phyloP scores from a whole-genome alignment of 2,888 invertebrate species.

The Amphimallon solstitiale region DNA sequence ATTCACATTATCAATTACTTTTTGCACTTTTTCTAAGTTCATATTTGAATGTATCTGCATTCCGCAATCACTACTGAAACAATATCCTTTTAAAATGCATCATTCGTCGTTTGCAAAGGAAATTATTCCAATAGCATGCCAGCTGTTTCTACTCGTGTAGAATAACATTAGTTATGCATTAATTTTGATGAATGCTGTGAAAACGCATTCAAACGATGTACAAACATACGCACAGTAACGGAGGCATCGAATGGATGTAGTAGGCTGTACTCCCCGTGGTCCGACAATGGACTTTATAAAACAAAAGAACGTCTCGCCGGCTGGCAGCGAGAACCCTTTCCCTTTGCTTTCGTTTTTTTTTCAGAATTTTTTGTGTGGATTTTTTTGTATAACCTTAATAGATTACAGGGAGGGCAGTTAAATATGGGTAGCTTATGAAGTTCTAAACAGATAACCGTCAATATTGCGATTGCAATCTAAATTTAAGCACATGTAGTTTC shows the following conservation, averaged over 20 bases:
- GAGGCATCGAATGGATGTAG: conserved; percentile 19
- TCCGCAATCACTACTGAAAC: neutral
- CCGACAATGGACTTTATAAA: conserved; percentile 44
- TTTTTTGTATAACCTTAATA: conserved; percentile 17
- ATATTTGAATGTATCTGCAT: too few relatives aligned
- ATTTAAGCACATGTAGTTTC: too few relatives aligned
- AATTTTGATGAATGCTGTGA: conserved; percentile 51
- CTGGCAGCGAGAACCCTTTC: conserved; percentile 46
- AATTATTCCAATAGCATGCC: conserved; percentile 9
- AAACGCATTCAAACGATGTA: conserved; percentile 7
- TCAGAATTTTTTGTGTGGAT: conserved; percentile 42
- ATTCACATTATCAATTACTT: too few relatives aligned
- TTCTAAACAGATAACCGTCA: too few relatives aligned
- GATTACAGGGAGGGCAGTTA: conserved; percentile 1
- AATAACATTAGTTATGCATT: conserved; percentile 54
- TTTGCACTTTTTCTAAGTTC: too few relatives aligned
- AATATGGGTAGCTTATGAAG: neutral
- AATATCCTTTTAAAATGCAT: conserved; percentile 9
- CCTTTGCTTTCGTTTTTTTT: conserved; percentile 43
- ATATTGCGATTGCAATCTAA: too few relatives aligned
- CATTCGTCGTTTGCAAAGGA: conserved; percentile 3
- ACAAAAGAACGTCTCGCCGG: conserved; percentile 49
- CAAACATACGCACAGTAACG: conserved; percentile 16
- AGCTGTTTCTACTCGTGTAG: conserved; percentile 43
- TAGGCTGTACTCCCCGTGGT: conserved; percentile 26